Evolutionary conservation across 2,888 invertebrate genomes (phyloP), one percentile per base, ranked within the genome.

Genomic region (Lordiphosa andalusiaca): DNA sequence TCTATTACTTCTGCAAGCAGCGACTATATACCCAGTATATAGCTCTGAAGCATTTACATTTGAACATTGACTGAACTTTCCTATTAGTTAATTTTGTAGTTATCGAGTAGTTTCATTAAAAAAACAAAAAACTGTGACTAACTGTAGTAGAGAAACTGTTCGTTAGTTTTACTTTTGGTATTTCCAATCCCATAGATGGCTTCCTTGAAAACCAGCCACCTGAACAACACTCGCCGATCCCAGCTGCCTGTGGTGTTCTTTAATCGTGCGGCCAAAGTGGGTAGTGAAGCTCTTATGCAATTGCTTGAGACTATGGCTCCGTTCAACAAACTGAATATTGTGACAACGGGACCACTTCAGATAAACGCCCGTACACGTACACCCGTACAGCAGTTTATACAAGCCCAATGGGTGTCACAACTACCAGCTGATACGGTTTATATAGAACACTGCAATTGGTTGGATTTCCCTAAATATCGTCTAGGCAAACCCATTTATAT

Each of bases 201-300:
- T 2, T 38, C 63, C 13, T 30, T 63, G 16, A 56, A 50, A 16
- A 64, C 16, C 19, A 3, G 67, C 2, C 54, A 52, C 2, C 48
- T 96, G 59, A 96, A 96, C 90, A 96, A 96, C 87, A 96, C 96
- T 0, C 92, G 91, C 16, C 91, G 93, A 41, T 93, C 95, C 0
- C 92, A 92, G 55, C 91, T 92, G 21, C 93, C 95, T 50, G 91
- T 95, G 19, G 87, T 97, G 42, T 95, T 96, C 90, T 97, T 96
- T 90, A 97, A 97, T 90, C 91, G 96, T 7, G 96, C 95, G 42
- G 96, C 97, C 12, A 97, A 97, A 90, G 96, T 96, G 44, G 97
- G 96, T 63, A 95, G 95, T 54, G 96, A 96, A 90, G 95, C 96
- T 4, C 92, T 96, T 86, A 95, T 96, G 94, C 95, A 96, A 87